Base-by-base conservation (phyloP, 2,888 invertebrate species). In the Chloroclysta siterata region DNA sequence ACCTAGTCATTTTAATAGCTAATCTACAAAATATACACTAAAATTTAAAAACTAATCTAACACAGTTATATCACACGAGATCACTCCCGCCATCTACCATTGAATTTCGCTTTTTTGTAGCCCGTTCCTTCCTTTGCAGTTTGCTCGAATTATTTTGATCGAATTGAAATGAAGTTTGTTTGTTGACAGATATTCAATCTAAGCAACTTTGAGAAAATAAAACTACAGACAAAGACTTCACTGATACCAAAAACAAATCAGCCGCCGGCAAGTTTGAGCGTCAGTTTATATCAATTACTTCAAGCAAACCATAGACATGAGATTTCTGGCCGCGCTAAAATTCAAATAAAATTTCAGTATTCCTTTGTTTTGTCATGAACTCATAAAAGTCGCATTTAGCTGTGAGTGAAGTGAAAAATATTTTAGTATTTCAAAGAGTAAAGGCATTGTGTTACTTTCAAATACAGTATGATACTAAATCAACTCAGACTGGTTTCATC, bases 1-100 rank as follows among this genome's bases (percentile, higher is more conserved):
- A 92, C 93, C 92, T 93, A 89, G 91, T 91, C 93, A 93, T 93
- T 89, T 89, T 91, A 84, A 84, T 86, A 87, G 87, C 87, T 90
- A 90, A 82, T 84, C 87, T 87, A 84, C 78, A 83, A 81, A 78
- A 78, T 86, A 87, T 79, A 88, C 88, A 91, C 90, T 91, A 92
- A 84, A 86, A 88, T 89, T 91, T 85, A 82, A 87, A 90, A 90
- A 88, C 90, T 91, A 93, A 88, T 89, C 84, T 91, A 91, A 89
- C 87, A 89, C 89, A 90, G 86, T 89, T 90, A 91, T 89, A 90
- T 91, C 90, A 91, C 90, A 89, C 90, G 85, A 88, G 89, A 90
- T 90, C 91, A 91, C 90, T 92, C 93, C 92, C 92, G 92, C 92
- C 93, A 93, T 93, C 92, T 91, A 90, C 90, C 82, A 87, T 72